A percentile compares a stretch with the other conserved stretches of the same genome.
phyloP scores from a whole-genome alignment of 2,888 invertebrate genomes.

The Endotricha flammealis region DNA sequence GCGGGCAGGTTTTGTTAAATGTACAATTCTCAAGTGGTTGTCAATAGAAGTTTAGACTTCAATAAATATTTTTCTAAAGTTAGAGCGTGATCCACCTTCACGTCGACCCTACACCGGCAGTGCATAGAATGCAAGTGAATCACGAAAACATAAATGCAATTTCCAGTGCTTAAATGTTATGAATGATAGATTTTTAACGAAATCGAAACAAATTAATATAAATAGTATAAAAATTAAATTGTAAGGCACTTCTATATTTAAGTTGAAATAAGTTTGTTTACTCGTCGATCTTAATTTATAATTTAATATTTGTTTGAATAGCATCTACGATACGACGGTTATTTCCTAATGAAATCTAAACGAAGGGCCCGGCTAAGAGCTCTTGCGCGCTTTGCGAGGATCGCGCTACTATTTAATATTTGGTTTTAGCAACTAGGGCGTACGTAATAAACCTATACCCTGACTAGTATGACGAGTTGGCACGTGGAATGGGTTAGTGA shows the following conservation, averaged over 20 bases:
- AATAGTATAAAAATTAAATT: constrained; percentile 66
- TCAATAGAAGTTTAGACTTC: constrained; percentile 18
- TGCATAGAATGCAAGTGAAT: constrained; percentile 36
- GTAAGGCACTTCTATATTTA: constrained; percentile 77
- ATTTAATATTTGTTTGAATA: constrained; percentile 47
- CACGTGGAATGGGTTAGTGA: constrained; percentile 66
- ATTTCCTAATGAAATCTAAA: constrained; percentile 36
- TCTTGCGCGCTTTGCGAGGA: constrained; percentile 35
- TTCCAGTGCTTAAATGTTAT: constrained; percentile 51
- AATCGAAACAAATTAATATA: constrained; percentile 36
- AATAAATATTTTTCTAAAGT: constrained; percentile 28
- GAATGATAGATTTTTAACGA: constrained; percentile 32
- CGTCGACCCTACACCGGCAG: constrained; percentile 44
- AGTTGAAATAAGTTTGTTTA: constrained; percentile 58
- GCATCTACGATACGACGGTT: constrained; percentile 39
- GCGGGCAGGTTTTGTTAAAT: neutral
- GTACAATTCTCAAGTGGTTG: no score
- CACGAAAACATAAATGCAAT: constrained; percentile 61
- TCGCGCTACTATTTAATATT: constrained; percentile 29
- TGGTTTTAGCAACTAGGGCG: constrained; percentile 41
- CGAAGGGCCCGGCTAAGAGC: constrained; percentile 20
- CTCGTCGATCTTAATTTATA: constrained; percentile 45
- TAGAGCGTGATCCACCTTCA: constrained; percentile 35
- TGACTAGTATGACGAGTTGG: constrained; percentile 64
- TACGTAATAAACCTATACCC: constrained; percentile 53